These are phyloP conservation scores for Pardalotus punctatus DNA, from an alignment of 2,113 vertebrate genomes.

Conservation along the genomic window DNA sequence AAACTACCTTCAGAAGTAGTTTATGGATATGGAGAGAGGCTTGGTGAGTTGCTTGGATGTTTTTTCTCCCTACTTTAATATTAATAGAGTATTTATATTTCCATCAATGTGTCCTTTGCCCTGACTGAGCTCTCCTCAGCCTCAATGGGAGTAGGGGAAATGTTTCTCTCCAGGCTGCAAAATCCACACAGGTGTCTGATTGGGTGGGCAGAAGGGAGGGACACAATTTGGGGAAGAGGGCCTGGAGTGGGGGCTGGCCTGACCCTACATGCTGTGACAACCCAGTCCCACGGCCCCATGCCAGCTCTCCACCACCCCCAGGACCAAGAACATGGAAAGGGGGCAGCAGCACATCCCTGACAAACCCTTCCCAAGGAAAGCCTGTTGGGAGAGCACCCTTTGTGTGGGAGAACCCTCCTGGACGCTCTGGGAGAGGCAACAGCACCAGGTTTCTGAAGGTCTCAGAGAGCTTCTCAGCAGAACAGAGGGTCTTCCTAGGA, in stretches of 20 bases:
- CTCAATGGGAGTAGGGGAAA: neutral
- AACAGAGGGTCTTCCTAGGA: neutral
- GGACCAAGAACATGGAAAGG: rapidly evolving
- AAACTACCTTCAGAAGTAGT: neutral
- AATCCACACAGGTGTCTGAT: neutral
- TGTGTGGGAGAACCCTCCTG: neutral
- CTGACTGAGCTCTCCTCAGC: neutral
- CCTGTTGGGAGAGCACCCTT: neutral
- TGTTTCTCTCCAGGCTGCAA: neutral
- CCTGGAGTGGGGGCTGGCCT: neutral
- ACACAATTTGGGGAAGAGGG: neutral
- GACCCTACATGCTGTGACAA: neutral
- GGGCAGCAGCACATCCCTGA: neutral
- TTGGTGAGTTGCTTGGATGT: neutral
- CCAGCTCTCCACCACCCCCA: neutral
- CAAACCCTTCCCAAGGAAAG: neutral
- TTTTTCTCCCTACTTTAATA: neutral
- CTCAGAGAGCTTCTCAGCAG: neutral
- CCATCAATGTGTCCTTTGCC: neutral
- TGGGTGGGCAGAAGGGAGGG: neutral
- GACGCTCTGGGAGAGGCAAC: neutral
- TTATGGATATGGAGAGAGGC: neutral
- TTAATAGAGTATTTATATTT: neutral
- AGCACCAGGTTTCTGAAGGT: neutral
- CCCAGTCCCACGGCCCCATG: rapidly evolving